These are phyloP conservation scores for Chaenocephalus aceratus DNA, from an alignment of 2,113 vertebrate species.

Conservation along the genomic window DNA sequence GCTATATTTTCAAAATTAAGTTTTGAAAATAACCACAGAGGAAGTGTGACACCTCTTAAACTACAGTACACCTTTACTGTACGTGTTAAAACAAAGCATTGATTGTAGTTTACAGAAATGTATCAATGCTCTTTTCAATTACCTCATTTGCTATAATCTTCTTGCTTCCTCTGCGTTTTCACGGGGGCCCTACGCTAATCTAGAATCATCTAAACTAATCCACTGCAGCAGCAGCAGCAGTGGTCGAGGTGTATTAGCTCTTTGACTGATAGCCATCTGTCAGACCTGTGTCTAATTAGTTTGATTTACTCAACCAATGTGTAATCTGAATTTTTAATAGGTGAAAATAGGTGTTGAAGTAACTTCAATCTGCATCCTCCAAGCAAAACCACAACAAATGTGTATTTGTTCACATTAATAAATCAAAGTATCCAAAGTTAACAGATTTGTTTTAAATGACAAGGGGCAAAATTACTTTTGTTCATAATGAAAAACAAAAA, in stretches of 20 bases:
- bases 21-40: neutral
- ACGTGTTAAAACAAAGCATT: conserved; percentile 28
- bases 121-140: conserved; percentile 66
- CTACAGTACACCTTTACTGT: neutral
- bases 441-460: neutral
- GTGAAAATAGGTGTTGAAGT: conserved; percentile 1
- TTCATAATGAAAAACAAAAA: neutral
- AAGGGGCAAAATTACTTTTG: no score
- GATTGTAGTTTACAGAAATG: conserved; percentile 20
- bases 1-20: neutral
- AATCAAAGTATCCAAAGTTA: neutral
- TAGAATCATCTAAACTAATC: conserved; percentile 75
- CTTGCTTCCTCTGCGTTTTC: conserved; percentile 68
- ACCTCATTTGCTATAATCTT: conserved; percentile 70
- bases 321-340: conserved; percentile 9
- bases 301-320: conserved; percentile 49
- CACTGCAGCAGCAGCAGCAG: conserved; percentile 45
- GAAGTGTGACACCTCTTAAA: neutral
- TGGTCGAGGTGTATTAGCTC: conserved; percentile 57
- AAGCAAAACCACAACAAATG: neutral
- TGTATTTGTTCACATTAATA: neutral
- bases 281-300: conserved; percentile 49
- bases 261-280: conserved; percentile 67
- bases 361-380: neutral
- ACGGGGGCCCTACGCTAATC: conserved; percentile 66